phyloP scores from a whole-genome alignment of 1,140 invertebrate species.

The Calephelis virginiensis region DNA sequence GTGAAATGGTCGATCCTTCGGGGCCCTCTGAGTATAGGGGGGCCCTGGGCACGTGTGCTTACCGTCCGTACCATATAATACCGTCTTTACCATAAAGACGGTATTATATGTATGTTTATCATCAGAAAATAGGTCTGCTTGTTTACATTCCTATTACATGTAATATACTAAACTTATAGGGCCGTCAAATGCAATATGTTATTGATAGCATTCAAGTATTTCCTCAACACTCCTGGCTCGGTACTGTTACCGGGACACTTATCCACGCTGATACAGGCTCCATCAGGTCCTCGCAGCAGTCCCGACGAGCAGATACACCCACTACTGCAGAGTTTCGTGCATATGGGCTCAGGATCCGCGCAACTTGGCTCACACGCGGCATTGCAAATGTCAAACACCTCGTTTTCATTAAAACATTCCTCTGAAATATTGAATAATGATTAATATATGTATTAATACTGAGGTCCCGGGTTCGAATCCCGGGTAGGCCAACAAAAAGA shows the following conservation, averaged over 20 bases:
- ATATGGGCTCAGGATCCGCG: constrained; percentile 39
- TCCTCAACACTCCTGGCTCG: constrained; percentile 37
- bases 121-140: too few relatives aligned
- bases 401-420: constrained; percentile 59
- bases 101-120: too few relatives aligned
- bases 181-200: constrained; percentile 52
- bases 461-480: too few relatives aligned
- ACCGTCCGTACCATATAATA: too few relatives aligned
- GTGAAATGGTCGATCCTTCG: too few relatives aligned
- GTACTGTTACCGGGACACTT: constrained; percentile 52
- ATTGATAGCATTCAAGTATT: constrained; percentile 56
- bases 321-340: constrained; percentile 42
- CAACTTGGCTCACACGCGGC: constrained; percentile 48
- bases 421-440: constrained; percentile 34
- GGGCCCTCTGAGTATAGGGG: too few relatives aligned
- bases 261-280: constrained; percentile 52
- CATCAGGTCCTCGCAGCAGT: constrained; percentile 41
- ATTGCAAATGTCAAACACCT: constrained; percentile 58
- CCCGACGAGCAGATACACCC: constrained; percentile 61
- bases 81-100: too few relatives aligned
- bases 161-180: neutral
- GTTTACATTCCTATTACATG: too few relatives aligned
- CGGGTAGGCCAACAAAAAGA: too few relatives aligned
- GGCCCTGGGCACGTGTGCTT: too few relatives aligned
- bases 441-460: too few relatives aligned